Base-by-base conservation (phyloP, 2,113 vertebrate species). In the Antennarius striatus region DNA sequence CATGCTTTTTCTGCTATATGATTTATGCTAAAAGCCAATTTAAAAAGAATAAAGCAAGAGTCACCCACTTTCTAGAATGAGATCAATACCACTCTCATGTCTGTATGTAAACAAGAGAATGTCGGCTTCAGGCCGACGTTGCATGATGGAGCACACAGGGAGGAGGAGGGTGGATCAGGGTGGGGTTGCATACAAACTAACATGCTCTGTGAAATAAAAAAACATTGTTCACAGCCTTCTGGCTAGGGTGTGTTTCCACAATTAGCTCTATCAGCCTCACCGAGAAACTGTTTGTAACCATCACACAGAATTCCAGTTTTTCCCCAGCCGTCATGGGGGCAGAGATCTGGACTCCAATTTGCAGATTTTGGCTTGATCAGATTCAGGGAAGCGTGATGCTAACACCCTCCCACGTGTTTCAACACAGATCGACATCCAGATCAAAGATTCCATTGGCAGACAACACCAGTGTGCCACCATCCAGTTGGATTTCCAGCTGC, bases 401-500 rank as follows among this genome's bases (percentile, higher is more conserved):
- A 48, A 60, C 28, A 22, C 39, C 9, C 29, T 53, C 13, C 28
- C 49, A 2, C 45, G 1, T 74, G 28, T 63, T 59, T 80, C 48
- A 29, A 75, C 12, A 32, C 16, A 96, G 96, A 95, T 98, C 1
- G 96, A 98, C 30, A 92, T 96, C 71, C 93, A 79, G 79, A 94
- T 98, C 79, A 89, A 66, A 28, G 96, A 98, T 0, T 96, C 95
- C 0, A 81, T 96, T 77, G 95, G 95, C 1, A 88, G 95, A 52
- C 92, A 93, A 32, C 96, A 96, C 30, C 96, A 97, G 68, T 97
- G 96, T 4, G 96, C 94, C 67, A 98, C 96, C 0, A 93, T 98
- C 81, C 96, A 98, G 85, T 90, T 98, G 65, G 96, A 97, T 78
- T 98, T 98, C 87, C 96, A 98, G 75, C 91, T 98, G 71, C 96